Conservation (phyloP, 1,140 invertebrate species). For the Trachymyrmex septentrionalis region DNA sequence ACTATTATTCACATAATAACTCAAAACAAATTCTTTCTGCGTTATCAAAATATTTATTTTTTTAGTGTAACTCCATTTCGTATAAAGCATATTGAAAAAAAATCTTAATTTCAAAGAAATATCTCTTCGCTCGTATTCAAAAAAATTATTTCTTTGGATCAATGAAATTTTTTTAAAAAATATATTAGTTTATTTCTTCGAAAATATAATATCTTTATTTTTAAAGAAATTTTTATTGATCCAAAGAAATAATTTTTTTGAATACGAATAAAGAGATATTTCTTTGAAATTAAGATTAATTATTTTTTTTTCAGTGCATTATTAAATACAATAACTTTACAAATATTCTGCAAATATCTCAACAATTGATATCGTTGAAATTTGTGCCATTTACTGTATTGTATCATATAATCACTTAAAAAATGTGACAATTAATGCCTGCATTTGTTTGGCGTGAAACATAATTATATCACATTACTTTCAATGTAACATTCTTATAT, state of each 20-base stretch:
- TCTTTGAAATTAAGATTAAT: too few species aligned
- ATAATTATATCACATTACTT: not conserved
- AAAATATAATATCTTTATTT: too few species aligned
- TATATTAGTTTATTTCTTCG: too few species aligned
- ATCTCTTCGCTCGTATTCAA: too few species aligned
- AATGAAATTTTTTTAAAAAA: too few species aligned
- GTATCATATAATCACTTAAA: not conserved
- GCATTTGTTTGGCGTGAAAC: not conserved
- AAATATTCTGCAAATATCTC: conserved; percentile 12
- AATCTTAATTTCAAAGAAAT: too few species aligned
- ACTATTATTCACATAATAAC: not conserved
- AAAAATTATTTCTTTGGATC: too few species aligned
- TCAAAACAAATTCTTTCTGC: not conserved
- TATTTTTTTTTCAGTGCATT: too few species aligned
- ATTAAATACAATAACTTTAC: not conserved
- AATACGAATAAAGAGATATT: too few species aligned
- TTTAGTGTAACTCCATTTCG: not conserved
- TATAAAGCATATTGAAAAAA: not conserved
- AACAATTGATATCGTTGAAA: not conserved
- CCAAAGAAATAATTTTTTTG: too few species aligned
- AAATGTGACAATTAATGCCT: not conserved
- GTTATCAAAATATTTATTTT: not conserved
- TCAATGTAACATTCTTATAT: not conserved
- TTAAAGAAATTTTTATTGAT: too few species aligned
- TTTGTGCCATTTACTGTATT: not conserved